Base-by-base conservation (phyloP, 1,140 invertebrate species). In the Linepithema humile region DNA sequence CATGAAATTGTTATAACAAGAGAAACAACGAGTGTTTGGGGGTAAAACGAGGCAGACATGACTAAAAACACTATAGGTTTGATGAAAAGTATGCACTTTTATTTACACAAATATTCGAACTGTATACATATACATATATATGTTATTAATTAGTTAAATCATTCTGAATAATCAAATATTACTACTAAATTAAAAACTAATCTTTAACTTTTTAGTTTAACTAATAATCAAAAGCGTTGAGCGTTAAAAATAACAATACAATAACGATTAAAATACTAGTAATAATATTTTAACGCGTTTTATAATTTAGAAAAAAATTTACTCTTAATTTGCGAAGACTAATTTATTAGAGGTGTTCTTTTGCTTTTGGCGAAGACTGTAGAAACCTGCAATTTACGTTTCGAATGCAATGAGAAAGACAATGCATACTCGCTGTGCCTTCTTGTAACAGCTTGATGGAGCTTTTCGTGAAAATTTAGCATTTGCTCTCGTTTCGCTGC, bases 401-500 rank as follows among this genome's bases (percentile, higher is more conserved):
- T 40, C 12, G 45, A 32, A 64, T 40, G 48, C 32, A 53, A 38
- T 15, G 35, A 67, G 48, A 53, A 53, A 53, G 5, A 20, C 5
- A 17, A 17, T 40, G 48, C 62, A 29, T 65, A 67, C 9, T 53
- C 75, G 62, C 35, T 40, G 38, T 67, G 74, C 9, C 45, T 69
- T 67, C 23, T 78, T 69, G 75, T 53, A 78, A 69, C 62, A 53
- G 48, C 48, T 55, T 23, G 64, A 80, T 48, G 64, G 35, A 40
- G 45, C 62, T 55, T 55, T 80, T 80, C 75, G 48, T n/a, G 64
- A 80, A 69, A 70, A 80, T 80, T 80, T 55, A 70, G n/a, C 64
- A 69, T 80, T 80, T n/a, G 62, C 62, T 48, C 75, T 69, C 62
- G 48, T 78, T 78, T 40, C 62, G 75, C 64, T 35, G 64, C 32